Percentiles rank a stretch among this genome's conserved stretches.
phyloP scores from a whole-genome alignment of 2,113 vertebrate species.

The Ciconia stormi region DNA sequence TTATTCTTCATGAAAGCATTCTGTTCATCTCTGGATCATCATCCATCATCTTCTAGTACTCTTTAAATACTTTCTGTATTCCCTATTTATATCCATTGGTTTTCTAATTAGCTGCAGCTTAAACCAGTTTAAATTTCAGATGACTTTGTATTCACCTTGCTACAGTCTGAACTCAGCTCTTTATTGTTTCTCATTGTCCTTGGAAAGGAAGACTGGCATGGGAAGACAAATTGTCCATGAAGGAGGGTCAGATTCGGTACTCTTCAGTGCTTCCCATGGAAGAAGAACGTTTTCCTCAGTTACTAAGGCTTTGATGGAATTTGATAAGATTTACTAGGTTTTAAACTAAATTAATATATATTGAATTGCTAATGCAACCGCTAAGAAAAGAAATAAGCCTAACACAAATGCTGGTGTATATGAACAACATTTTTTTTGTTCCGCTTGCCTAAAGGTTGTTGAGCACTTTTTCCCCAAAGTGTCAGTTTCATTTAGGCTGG shows the following conservation, averaged over 20 bases:
- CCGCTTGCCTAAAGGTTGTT: neutral
- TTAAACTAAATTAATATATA: slow-evolving; percentile 24
- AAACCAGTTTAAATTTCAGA: neutral
- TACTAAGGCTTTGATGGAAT: neutral
- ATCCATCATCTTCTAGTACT: neutral
- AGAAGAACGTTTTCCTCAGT: neutral
- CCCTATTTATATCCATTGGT: neutral
- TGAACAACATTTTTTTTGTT: neutral
- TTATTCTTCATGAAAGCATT: neutral
- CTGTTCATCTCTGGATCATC: neutral
- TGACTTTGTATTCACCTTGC: neutral
- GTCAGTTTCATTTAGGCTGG: neutral
- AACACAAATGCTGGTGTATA: neutral
- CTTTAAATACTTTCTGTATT: neutral
- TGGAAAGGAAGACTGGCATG: neutral
- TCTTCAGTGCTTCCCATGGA: neutral
- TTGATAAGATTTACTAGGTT: neutral
- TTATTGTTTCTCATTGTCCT: neutral
- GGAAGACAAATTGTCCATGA: neutral
- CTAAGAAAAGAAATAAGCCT: neutral
- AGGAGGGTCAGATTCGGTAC: neutral
- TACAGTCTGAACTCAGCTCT: neutral
- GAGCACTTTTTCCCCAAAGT: neutral
- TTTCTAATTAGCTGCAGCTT: neutral
- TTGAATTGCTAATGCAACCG: neutral